phyloP scores from a whole-genome alignment of 2,797 vertebrate genomes.

The Oreochromis grahami region DNA sequence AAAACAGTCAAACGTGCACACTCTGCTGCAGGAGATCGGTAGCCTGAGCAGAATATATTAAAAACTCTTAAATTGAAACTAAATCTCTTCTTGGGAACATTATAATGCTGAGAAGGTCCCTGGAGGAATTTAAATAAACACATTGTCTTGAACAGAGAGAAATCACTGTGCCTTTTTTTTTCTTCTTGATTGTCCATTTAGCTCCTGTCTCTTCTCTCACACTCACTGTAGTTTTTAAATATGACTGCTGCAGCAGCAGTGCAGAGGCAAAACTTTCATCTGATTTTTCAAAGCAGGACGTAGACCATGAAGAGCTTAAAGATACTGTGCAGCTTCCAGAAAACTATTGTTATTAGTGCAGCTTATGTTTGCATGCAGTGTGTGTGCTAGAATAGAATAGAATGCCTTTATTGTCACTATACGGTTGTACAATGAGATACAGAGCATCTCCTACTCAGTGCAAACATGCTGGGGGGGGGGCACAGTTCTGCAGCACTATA shows the following conservation, averaged over 20 bases:
- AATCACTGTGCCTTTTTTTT: not conserved
- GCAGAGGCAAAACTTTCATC: not conserved
- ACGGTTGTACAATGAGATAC: too few relatives aligned
- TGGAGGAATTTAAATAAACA: not conserved
- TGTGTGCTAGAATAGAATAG: not conserved
- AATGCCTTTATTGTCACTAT: too few relatives aligned
- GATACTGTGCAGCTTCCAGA: not conserved
- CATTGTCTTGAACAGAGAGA: not conserved
- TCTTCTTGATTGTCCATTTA: not conserved
- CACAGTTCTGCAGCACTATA: too few relatives aligned
- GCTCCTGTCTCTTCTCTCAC: not conserved
- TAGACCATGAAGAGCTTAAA: not conserved
- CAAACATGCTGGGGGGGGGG: too few relatives aligned
- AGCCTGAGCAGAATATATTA: not conserved
- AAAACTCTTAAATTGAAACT: not conserved
- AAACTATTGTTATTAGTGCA: not conserved
- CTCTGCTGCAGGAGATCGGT: not conserved
- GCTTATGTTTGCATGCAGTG: not conserved
- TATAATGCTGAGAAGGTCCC: not conserved
- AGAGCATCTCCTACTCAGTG: too few relatives aligned
- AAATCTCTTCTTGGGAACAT: not conserved
- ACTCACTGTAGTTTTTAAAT: not conserved
- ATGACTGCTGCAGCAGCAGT: not conserved
- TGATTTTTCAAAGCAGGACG: not conserved
- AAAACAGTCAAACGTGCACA: not conserved